phyloP scores from a whole-genome alignment of 1,140 invertebrate species.

The Aphaenogaster rudis region DNA sequence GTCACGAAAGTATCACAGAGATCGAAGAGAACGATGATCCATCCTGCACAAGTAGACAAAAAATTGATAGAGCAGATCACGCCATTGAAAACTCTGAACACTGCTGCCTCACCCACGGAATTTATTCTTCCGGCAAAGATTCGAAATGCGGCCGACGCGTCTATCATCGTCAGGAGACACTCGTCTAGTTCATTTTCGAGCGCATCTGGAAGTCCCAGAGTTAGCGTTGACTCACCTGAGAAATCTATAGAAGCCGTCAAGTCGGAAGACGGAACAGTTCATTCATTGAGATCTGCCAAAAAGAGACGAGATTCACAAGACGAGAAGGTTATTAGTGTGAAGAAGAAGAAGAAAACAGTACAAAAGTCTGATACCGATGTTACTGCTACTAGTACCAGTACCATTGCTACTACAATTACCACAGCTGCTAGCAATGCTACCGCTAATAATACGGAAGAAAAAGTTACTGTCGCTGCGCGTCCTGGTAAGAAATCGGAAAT shows the following conservation, averaged over 20 bases:
- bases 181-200: slow-evolving; percentile 94
- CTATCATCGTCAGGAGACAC: slow-evolving; percentile 92
- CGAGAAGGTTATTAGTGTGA: slow-evolving; percentile 66
- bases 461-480: slow-evolving; percentile 34
- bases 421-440: slow-evolving; percentile 68
- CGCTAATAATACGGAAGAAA: slow-evolving; percentile 68
- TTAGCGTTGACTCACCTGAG: slow-evolving; percentile 80
- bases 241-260: slow-evolving; percentile 60
- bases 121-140: slow-evolving; percentile 88
- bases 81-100: slow-evolving; percentile 75
- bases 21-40: slow-evolving; percentile 86
- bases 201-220: slow-evolving; percentile 87
- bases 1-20: slow-evolving; percentile 82
- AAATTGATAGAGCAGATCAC: slow-evolving; percentile 83
- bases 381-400: slow-evolving; percentile 72
- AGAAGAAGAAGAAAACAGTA: slow-evolving; percentile 71
- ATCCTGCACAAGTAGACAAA: slow-evolving; percentile 83
- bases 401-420: background rate
- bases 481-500: slow-evolving; percentile 66
- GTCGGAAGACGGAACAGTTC: slow-evolving; percentile 63
- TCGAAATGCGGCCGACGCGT: slow-evolving; percentile 90
- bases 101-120: slow-evolving; percentile 86
- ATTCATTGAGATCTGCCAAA: slow-evolving; percentile 72
- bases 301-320: slow-evolving; percentile 74
- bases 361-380: slow-evolving; percentile 63